phyloP scores from a whole-genome alignment of 2,888 invertebrate genomes.

The Leptinotarsa rubiginosa region DNA sequence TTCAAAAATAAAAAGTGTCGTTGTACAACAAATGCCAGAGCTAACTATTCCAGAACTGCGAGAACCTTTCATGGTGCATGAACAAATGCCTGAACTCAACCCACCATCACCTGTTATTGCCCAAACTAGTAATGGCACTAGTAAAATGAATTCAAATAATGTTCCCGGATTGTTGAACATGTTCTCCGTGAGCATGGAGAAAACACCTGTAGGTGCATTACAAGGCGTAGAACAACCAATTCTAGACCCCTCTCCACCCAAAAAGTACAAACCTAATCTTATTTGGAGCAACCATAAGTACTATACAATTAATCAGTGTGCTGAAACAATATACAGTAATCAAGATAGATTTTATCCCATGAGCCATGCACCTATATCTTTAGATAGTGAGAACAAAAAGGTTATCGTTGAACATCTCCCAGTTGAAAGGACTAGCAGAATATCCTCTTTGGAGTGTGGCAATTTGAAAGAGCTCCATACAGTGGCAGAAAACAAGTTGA shows the following conservation, averaged over 20 bases:
- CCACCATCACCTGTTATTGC: slow-evolving; percentile 37
- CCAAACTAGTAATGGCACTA: slow-evolving; percentile 22
- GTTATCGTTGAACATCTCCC: slow-evolving; percentile 45
- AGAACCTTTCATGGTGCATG: slow-evolving; percentile 42
- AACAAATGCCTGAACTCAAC: slow-evolving; percentile 51
- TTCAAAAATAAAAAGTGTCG: not conserved
- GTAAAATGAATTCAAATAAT: slow-evolving; percentile 24
- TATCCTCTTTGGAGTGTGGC: slow-evolving; percentile 30
- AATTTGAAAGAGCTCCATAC: not conserved
- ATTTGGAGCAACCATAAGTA: slow-evolving; percentile 56
- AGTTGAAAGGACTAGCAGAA: slow-evolving; percentile 20
- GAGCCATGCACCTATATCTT: slow-evolving; percentile 58
- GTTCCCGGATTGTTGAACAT: slow-evolving; percentile 33
- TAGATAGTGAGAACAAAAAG: slow-evolving; percentile 42
- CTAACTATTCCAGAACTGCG: slow-evolving; percentile 43
- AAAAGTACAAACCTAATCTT: slow-evolving; percentile 49
- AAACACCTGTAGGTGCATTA: not conserved
- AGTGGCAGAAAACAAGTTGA: slow-evolving; percentile 16
- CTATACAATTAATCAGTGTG: slow-evolving; percentile 60
- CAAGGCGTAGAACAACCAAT: not conserved
- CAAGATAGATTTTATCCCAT: slow-evolving; percentile 62
- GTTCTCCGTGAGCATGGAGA: slow-evolving; percentile 32
- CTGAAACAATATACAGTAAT: slow-evolving; percentile 54
- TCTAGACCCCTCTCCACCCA: slow-evolving; percentile 31
- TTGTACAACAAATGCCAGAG: slow-evolving; percentile 45